Percentiles rank a stretch among this genome's conserved stretches.
Evolutionary conservation across 1,140 invertebrate genomes (phyloP).

Genomic region (Drosophila tani): DNA sequence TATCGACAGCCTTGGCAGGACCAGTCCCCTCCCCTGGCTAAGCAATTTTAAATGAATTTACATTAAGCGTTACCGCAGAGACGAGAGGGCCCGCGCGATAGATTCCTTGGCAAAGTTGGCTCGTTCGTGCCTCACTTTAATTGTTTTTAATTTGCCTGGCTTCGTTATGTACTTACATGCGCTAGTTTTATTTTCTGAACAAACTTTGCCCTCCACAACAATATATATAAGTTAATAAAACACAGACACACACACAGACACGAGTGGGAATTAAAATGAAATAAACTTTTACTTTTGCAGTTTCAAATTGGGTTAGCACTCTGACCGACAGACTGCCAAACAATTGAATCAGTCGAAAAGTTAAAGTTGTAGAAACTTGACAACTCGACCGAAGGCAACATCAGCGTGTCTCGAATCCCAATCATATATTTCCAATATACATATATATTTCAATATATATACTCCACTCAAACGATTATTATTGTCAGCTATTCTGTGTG

Average conservation of each 20-base stretch:
- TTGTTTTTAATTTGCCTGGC: slow-evolving; percentile 60
- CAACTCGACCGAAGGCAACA: slow-evolving; percentile 64
- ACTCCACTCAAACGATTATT: slow-evolving; percentile 16
- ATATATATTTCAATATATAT: not conserved
- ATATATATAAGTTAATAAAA: slow-evolving; percentile 31
- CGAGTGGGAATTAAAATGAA: slow-evolving; percentile 34
- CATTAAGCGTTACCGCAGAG: slow-evolving; percentile 62
- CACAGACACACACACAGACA: slow-evolving; percentile 8
- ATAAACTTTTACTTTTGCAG: slow-evolving; percentile 61
- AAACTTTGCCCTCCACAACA: slow-evolving; percentile 35
- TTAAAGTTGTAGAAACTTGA: slow-evolving; percentile 57
- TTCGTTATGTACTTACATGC: slow-evolving; percentile 46
- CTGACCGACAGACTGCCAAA: slow-evolving; percentile 60
- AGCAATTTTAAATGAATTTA: slow-evolving; percentile 81
- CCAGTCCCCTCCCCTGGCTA: not conserved
- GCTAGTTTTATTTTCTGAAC: slow-evolving; percentile 11
- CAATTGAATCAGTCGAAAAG: slow-evolving; percentile 73
- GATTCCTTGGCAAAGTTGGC: slow-evolving; percentile 29
- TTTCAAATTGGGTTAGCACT: slow-evolving; percentile 70
- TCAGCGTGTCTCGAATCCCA: slow-evolving; percentile 23
- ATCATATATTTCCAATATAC: slow-evolving; percentile 28
- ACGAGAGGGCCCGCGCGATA: slow-evolving; percentile 6
- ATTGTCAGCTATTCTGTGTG: slow-evolving; percentile 29
- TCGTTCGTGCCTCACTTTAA: slow-evolving; percentile 56
- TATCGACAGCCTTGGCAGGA: slow-evolving; percentile 56